A percentile compares a stretch with the other conserved stretches of the same genome.
These are phyloP conservation scores for Hirtodrosophila confusa DNA, from an alignment of 2,888 invertebrate genomes.

Conservation along the genomic window DNA sequence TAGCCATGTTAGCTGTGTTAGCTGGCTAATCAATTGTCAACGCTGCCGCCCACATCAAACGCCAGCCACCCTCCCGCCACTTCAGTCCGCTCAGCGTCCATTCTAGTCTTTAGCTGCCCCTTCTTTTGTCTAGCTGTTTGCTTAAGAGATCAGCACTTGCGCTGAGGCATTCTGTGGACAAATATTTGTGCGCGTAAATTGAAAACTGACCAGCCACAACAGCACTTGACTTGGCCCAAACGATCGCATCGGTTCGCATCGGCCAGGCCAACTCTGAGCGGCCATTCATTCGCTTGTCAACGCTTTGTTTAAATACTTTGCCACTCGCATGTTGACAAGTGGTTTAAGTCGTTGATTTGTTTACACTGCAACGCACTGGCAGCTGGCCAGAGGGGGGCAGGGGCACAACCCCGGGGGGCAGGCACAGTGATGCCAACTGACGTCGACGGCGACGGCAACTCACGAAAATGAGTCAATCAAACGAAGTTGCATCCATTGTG, in stretches of 20 bases:
- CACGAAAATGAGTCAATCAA: constrained; percentile 80
- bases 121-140: constrained; percentile 49
- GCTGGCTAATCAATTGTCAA: constrained; percentile 76
- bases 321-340: constrained; percentile 79
- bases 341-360: constrained; percentile 79
- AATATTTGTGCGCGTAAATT: constrained; percentile 78
- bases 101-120: constrained; percentile 3
- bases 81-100: not conserved
- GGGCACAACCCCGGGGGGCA: constrained; percentile 8
- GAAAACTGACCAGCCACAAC: constrained; percentile 81
- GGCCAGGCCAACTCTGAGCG: constrained; percentile 34
- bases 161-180: constrained; percentile 76
- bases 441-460: constrained; percentile 43
- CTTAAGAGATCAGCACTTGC: constrained; percentile 78
- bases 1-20: constrained; percentile 16
- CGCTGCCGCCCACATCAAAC: constrained; percentile 79
- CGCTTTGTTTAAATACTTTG: constrained; percentile 80
- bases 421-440: constrained; percentile 4
- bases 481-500: constrained; percentile 59
- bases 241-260: constrained; percentile 18
- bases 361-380: constrained; percentile 64
- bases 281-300: constrained; percentile 76
- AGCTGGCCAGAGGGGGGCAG: constrained; percentile 2
- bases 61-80: constrained; percentile 31
- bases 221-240: constrained; percentile 66